These are phyloP conservation scores for Megaceryle torquata DNA, from an alignment of 2,113 vertebrate species.

Conservation along the genomic window DNA sequence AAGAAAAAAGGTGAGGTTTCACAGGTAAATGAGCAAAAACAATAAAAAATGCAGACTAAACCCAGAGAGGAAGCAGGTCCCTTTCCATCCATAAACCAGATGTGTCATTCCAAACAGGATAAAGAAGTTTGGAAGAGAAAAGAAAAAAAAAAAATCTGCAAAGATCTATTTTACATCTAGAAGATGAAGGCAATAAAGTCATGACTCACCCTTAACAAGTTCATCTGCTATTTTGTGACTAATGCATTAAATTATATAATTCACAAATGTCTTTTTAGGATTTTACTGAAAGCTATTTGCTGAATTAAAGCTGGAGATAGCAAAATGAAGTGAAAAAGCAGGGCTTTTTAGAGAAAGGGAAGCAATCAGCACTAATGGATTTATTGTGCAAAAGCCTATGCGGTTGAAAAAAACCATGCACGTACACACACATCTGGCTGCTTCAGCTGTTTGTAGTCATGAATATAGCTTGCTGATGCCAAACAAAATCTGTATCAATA, in stretches of 20 bases:
- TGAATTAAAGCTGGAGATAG: background rate
- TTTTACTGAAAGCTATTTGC: slow-evolving; percentile 22
- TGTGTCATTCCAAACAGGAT: background rate
- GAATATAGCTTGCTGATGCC: background rate
- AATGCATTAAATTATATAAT: slow-evolving; percentile 12
- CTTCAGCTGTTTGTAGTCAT: slow-evolving; percentile 2
- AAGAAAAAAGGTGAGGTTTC: background rate
- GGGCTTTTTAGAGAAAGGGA: slow-evolving; percentile 2
- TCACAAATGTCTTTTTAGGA: background rate
- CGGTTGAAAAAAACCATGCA: background rate
- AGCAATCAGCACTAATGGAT: slow-evolving; percentile 36
- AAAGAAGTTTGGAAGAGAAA: background rate
- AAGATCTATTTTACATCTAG: background rate
- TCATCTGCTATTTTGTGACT: background rate
- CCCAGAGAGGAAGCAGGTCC: background rate
- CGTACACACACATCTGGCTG: slow-evolving; percentile 33
- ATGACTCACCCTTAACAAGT: slow-evolving; percentile 41
- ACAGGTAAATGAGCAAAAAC: background rate
- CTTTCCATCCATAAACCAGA: background rate
- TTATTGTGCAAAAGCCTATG: background rate
- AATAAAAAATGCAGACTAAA: background rate
- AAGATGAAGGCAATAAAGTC: background rate
- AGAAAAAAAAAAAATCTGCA: background rate
- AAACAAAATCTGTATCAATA: background rate
- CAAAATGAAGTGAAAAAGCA: slow-evolving; percentile 20